These are phyloP conservation scores for Ophonus ardosiacus DNA, from an alignment of 2,888 invertebrate species.

Conservation along the genomic window DNA sequence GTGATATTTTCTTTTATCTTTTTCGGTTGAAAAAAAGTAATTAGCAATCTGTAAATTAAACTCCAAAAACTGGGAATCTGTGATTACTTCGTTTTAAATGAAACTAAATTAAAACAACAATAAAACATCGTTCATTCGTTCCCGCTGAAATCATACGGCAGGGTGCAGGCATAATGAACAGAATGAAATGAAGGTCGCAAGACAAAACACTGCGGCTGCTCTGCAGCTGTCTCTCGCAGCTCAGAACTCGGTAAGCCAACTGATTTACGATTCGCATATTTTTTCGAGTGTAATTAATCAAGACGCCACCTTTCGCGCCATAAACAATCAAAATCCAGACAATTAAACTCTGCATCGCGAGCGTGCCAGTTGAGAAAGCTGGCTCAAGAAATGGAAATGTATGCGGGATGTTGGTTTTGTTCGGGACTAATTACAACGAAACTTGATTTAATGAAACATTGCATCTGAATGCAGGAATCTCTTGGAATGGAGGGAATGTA, in stretches of 20 bases:
- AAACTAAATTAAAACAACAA: constrained; percentile 51
- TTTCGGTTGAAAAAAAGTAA: background rate
- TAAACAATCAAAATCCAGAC: constrained; percentile 59
- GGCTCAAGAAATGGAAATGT: background rate
- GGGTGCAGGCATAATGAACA: constrained; percentile 28
- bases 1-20: background rate
- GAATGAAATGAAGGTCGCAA: constrained; percentile 43
- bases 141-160: constrained; percentile 7
- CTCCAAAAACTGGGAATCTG: background rate
- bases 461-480: constrained; percentile 5
- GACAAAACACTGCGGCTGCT: constrained; percentile 27
- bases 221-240: constrained; percentile 41
- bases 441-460: constrained; percentile 11
- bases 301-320: constrained; percentile 49
- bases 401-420: background rate
- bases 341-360: constrained; percentile 40
- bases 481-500: background rate
- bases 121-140: constrained; percentile 35
- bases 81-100: constrained; percentile 11
- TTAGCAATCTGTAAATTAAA: background rate
- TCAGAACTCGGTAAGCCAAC: constrained; percentile 43
- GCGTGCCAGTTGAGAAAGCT: background rate
- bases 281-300: constrained; percentile 59
- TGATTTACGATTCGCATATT: constrained; percentile 60
- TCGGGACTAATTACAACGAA: background rate